Conservation (phyloP, 1,140 invertebrate species). For the Anadara kagoshimensis region DNA sequence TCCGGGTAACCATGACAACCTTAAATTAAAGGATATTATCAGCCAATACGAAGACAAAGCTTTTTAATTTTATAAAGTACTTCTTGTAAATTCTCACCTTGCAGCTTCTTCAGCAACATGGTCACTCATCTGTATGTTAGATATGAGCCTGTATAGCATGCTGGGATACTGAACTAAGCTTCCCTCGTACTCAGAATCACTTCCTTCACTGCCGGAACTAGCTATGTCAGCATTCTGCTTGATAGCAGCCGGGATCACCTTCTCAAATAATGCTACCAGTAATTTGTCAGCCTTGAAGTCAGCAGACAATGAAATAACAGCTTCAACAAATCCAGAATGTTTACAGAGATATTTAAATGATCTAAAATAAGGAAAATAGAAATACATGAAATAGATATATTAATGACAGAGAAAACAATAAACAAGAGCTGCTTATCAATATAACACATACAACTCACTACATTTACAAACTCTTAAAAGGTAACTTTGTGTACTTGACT, state of each 20-base stretch:
- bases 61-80: no score
- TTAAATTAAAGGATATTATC: not conserved
- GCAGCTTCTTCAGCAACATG: slow-evolving; percentile 23
- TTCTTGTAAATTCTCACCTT: slow-evolving; percentile 29
- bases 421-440: not conserved
- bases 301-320: slow-evolving; percentile 40
- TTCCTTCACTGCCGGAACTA: slow-evolving; percentile 49
- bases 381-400: not conserved
- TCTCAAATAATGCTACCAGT: slow-evolving; percentile 42
- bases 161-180: slow-evolving; percentile 31
- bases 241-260: slow-evolving; percentile 58
- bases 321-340: slow-evolving; percentile 46
- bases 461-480: no score
- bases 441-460: no score
- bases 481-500: no score
- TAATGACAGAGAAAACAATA: not conserved
- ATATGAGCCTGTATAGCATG: slow-evolving; percentile 44
- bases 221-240: slow-evolving; percentile 47
- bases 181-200: slow-evolving; percentile 46
- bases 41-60: no score
- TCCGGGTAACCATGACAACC: slow-evolving; percentile 40
- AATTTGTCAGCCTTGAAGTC: slow-evolving; percentile 48
- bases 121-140: slow-evolving; percentile 30
- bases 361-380: slow-evolving; percentile 40
- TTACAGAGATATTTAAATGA: slow-evolving; percentile 56